Evolutionary conservation across 2,888 invertebrate species (phyloP).

Genomic region (Hoplodrina blanda): DNA sequence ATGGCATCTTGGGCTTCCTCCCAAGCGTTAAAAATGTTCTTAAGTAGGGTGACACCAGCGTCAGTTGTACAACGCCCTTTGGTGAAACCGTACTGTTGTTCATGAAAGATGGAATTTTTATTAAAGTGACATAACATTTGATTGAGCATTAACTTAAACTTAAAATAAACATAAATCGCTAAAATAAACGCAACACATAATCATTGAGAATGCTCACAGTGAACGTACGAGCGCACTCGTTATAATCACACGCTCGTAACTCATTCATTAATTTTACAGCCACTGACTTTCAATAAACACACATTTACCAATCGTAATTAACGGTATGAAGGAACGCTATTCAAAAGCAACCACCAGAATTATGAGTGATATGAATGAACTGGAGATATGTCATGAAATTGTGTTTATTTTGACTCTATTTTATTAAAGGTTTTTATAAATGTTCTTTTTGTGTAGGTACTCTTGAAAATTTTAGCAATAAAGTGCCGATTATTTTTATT

Average conservation of each 20-base stretch:
- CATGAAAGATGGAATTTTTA: no score
- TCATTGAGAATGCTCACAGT: not conserved
- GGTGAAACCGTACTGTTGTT: no score
- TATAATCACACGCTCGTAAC: conserved; percentile 23
- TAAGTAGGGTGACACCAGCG: no score
- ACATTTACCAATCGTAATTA: conserved; percentile 24
- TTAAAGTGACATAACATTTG: no score
- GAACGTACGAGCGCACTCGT: conserved; percentile 2
- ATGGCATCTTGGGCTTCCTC: no score
- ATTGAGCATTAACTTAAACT: no score
- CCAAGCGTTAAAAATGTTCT: no score
- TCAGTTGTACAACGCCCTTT: no score
- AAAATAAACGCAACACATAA: not conserved
- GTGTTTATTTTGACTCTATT: no score
- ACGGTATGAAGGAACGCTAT: conserved; percentile 6
- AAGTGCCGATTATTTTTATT: not conserved
- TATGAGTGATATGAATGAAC: not conserved
- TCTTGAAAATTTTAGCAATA: no score
- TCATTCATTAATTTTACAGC: conserved; percentile 36
- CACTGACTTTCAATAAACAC: conserved; percentile 32
- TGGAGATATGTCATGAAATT: not conserved
- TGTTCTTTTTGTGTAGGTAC: no score
- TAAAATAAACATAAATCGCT: not conserved
- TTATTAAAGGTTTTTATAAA: no score
- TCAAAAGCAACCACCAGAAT: not conserved